Evolutionary conservation across 2,797 vertebrate species (phyloP).

Genomic region (Babyrousa celebensis): DNA sequence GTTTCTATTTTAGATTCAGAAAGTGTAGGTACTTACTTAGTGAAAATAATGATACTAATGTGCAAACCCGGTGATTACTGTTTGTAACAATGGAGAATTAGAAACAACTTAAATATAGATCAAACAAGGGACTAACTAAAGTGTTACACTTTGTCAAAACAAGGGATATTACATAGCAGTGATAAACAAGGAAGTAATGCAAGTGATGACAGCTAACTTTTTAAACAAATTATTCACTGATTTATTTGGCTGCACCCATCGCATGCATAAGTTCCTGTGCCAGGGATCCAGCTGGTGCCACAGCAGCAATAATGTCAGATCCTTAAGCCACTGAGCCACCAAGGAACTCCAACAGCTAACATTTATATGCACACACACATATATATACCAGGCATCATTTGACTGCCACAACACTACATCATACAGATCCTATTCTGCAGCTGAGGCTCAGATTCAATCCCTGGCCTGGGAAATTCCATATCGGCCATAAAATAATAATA

Average conservation of each 20-base stretch:
- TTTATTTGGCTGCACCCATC: too few species aligned
- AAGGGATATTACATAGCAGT: not conserved
- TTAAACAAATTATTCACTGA: too few species aligned
- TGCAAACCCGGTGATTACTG: slow-evolving; percentile 4
- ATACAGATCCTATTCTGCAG: not conserved
- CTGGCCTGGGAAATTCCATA: too few species aligned
- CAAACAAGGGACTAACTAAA: slow-evolving; percentile 27
- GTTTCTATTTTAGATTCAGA: slow-evolving; percentile 32
- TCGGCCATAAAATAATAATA: too few species aligned
- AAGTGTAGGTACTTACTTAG: slow-evolving; percentile 6
- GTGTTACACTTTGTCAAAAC: slow-evolving; percentile 19
- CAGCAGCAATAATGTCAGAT: too few species aligned
- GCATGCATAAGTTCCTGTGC: too few species aligned
- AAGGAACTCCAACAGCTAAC: not conserved
- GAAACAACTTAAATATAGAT: not conserved
- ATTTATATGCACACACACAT: not conserved
- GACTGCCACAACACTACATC: not conserved
- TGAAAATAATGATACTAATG: slow-evolving; percentile 66
- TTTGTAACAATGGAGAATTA: slow-evolving; percentile 27
- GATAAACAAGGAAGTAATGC: not conserved
- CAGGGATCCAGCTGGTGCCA: too few species aligned
- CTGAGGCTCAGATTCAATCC: too few species aligned
- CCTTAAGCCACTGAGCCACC: too few species aligned
- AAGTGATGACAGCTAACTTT: not conserved
- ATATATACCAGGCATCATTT: not conserved